Conservation (phyloP, 2,888 invertebrate genomes). For the Macrosoma leucophasiata region DNA sequence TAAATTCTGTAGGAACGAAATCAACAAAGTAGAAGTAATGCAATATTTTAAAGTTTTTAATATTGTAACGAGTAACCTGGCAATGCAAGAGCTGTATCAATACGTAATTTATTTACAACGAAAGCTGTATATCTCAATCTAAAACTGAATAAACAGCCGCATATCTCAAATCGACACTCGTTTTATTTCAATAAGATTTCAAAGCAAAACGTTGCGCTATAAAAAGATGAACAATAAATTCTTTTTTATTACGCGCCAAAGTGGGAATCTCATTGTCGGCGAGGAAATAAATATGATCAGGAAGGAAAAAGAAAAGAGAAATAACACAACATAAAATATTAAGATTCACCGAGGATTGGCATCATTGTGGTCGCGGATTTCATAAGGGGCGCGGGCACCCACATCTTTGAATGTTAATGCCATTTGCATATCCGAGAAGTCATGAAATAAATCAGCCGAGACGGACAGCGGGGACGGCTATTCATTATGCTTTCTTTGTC, state of each 20-base stretch:
- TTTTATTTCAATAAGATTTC: slow-evolving; percentile 62
- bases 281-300: slow-evolving; percentile 72
- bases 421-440: slow-evolving; percentile 75
- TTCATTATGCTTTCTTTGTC: slow-evolving; percentile 66
- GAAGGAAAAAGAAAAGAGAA: slow-evolving; percentile 71
- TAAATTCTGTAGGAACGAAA: too few species aligned
- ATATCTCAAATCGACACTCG: slow-evolving; percentile 43
- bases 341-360: slow-evolving; percentile 74
- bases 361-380: slow-evolving; percentile 70
- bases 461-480: slow-evolving; percentile 68
- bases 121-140: too few species aligned
- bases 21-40: too few species aligned
- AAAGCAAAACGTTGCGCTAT: slow-evolving; percentile 65
- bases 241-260: slow-evolving; percentile 74
- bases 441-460: slow-evolving; percentile 74
- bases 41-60: too few species aligned
- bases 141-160: slow-evolving; percentile 29
- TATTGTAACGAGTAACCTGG: too few species aligned
- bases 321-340: slow-evolving; percentile 76
- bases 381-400: slow-evolving; percentile 52
- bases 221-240: slow-evolving; percentile 75
- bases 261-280: slow-evolving; percentile 75
- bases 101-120: too few species aligned
- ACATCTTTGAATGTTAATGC: slow-evolving; percentile 73
- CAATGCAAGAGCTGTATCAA: too few species aligned